These are phyloP conservation scores for Corythornis vintsioides DNA, from an alignment of 2,113 vertebrate genomes.

Conservation along the genomic window DNA sequence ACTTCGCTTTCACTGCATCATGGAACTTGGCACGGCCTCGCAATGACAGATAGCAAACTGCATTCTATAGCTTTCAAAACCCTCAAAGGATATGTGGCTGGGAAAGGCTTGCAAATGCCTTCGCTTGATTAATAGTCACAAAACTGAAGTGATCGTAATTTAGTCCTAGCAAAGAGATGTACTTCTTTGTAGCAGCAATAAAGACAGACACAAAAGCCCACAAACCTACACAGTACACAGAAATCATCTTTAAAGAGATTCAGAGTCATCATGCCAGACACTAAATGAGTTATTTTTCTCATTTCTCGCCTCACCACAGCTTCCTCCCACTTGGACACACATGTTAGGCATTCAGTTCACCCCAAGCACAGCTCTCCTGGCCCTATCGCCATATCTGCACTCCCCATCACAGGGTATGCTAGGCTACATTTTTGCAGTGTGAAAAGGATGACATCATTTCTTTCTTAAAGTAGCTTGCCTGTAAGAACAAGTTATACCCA, in stretches of 20 bases:
- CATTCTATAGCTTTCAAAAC: constrained; percentile 52
- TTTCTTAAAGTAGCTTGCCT: constrained; percentile 34
- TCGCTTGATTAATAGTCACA: constrained; percentile 35
- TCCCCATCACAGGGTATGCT: constrained; percentile 28
- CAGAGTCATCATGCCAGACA: constrained; percentile 38
- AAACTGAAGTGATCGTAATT: constrained; percentile 53
- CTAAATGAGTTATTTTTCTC: constrained; percentile 64
- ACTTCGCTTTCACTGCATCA: constrained; percentile 54
- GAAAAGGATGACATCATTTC: constrained; percentile 68
- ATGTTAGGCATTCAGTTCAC: constrained; percentile 61
- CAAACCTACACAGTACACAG: constrained; percentile 21
- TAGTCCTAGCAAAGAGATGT: constrained; percentile 27
- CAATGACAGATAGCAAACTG: constrained; percentile 31
- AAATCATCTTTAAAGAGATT: constrained; percentile 52
- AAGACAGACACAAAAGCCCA: constrained; percentile 5
- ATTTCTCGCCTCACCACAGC: constrained; percentile 59
- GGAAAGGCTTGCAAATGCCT: constrained; percentile 46
- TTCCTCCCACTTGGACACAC: constrained; percentile 75
- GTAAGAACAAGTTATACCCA: background rate
- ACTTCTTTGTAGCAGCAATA: constrained; percentile 25
- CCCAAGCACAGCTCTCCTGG: constrained; percentile 9
- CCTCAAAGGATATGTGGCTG: constrained; percentile 37
- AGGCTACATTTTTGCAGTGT: constrained; percentile 56
- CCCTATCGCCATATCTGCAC: constrained; percentile 59
- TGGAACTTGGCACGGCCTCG: constrained; percentile 32